Base-by-base conservation (phyloP, 2,888 invertebrate genomes). In the Sthenelais limicola region DNA sequence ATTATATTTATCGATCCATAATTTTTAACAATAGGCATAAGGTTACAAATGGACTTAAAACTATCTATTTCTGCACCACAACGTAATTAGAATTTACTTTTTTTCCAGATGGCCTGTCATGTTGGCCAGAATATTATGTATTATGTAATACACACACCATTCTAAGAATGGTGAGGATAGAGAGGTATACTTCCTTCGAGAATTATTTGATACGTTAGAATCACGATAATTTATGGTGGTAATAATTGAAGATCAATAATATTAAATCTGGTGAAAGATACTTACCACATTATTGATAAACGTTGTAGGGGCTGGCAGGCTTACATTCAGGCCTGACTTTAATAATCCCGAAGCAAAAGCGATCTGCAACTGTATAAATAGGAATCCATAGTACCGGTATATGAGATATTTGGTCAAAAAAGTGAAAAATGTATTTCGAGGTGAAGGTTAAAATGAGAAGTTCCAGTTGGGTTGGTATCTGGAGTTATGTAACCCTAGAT, bases 321-420 rank as follows among this genome's bases (percentile, higher is more conserved):
- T 81, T 33, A 83, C 78, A 87, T 96, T 95, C 0, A 97, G 88
- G 30, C 96, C 96, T 0, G 96, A 94, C 85, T 96, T 94, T 0
- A 98, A 84, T 70, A 93, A 90, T 0, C 97, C 97, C 81, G 92
- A 91, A 0, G 92, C 92, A 87, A 96, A 95, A 0, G 97, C 96
- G 85, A 94, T 93, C 92, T 95, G 96, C 72, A 98, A 88, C 96
- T 97, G 84, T 48, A 79, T 76, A 62, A 43, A 21, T 49, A 68
- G n/a, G 12, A 43, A 43, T 15, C 47, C n/a, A n/a, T n/a, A n/a
- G n/a, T n/a, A n/a, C n/a, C n/a, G n/a, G n/a, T n/a, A n/a, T n/a
- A n/a, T n/a, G n/a, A n/a, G n/a, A n/a, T n/a, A n/a, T n/a, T n/a
- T n/a, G n/a, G n/a, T n/a, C n/a, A n/a, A n/a, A n/a, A n/a, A n/a